Conservation (phyloP, 2,797 vertebrate genomes). For the Sitta carolinensis region DNA sequence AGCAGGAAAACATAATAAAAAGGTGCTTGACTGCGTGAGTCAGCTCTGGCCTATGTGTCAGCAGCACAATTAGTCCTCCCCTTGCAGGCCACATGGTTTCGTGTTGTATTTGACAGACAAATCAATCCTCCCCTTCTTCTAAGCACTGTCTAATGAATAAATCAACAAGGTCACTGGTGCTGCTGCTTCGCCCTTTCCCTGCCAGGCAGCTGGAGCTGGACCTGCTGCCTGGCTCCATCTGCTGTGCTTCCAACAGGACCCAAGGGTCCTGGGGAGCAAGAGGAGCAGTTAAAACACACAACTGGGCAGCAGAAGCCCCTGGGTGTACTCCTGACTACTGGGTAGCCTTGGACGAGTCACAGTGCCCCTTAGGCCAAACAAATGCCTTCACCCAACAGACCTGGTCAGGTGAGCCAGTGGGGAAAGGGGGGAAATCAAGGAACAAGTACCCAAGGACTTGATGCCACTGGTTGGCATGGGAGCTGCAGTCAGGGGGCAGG, state of each 20-base stretch:
- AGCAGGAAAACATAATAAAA: slow-evolving; percentile 60
- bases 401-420: background rate
- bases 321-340: background rate
- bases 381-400: background rate
- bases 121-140: slow-evolving; percentile 68
- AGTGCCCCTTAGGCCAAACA: background rate
- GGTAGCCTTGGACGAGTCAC: background rate
- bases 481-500: background rate
- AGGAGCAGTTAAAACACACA: background rate
- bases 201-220: slow-evolving; percentile 27
- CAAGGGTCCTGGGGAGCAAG: background rate
- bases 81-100: slow-evolving; percentile 39
- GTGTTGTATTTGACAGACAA: slow-evolving; percentile 66
- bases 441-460: background rate
- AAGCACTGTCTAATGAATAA: slow-evolving; percentile 67
- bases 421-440: background rate
- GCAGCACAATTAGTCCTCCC: slow-evolving; percentile 50
- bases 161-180: slow-evolving; percentile 66
- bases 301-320: background rate
- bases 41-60: slow-evolving; percentile 37
- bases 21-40: slow-evolving; percentile 57
- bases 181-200: slow-evolving; percentile 17
- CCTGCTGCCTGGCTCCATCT: slow-evolving; percentile 33
- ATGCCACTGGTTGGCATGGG: background rate
- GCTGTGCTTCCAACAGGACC: background rate